Evolutionary conservation across 2,797 vertebrate species (phyloP), one percentile per base, ranked within the genome.

Genomic region (Loriculus beryllinus): DNA sequence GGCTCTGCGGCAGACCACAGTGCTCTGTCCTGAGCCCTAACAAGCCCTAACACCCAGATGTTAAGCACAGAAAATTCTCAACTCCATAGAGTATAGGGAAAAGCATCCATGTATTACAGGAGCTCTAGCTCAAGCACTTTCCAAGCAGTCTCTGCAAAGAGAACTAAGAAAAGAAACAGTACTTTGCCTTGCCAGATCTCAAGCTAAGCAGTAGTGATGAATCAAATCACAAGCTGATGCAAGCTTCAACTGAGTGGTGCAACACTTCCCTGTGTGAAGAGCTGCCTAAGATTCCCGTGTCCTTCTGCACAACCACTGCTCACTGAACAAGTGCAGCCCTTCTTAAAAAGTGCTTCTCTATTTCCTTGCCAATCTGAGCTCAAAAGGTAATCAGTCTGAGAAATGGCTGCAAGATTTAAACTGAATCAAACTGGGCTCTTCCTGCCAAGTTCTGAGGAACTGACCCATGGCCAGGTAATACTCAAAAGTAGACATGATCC

Each of bases 261-360:
- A 75, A 76, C 2, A 1, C 33, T 59, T 22, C 29, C 26, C 42
- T 8, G 25, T 0, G 1, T 7, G 51, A 52, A 49, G 18, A 80
- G 72, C 47, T 82, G 67, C 63, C 35, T 1, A 0, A 54, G 56
- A 56, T 12, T 7, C 3, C 1, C 0, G 0, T 0, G 0, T 11
- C 19, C 59, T 48, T 37, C 77, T 35, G 47, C 77, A 28, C 3
- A 6, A 47, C 20, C 6, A 0, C 51, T 9, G 1, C 12, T 25
- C 0, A 0, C 47, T 17, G 20, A 26, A 25, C 25, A 77, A 67
- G 64, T 12, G 29, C 57, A 77, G 15, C 2, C 64, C 13, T 33
- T 48, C 37, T 31, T 48, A 10, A 74, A 74, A 62, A 67, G 9
- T 19, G 43, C 18, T 40, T 56, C 48, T 39, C 48, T 11, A 1